Evolutionary conservation across 2,888 invertebrate genomes (phyloP).

Genomic region (Hydraecia micacea): DNA sequence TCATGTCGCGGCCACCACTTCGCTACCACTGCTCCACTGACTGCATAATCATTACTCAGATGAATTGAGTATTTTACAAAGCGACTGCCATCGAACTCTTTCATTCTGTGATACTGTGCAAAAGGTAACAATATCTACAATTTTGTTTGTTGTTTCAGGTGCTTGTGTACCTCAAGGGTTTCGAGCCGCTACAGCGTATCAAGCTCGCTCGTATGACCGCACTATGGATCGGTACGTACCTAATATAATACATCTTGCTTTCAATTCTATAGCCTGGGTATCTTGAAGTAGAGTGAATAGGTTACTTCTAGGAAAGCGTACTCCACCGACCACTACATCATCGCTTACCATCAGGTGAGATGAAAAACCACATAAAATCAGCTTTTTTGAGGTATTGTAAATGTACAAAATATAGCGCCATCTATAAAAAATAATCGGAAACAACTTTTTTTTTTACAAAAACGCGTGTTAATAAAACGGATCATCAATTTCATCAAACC

Average conservation of each 20-base stretch:
- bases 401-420: not conserved
- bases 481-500: not conserved
- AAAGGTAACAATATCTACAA: not conserved
- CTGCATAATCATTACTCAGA: not conserved
- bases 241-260: not conserved
- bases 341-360: too few species aligned
- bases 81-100: not conserved
- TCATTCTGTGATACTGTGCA: not conserved
- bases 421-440: not conserved
- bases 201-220: conserved; percentile 98
- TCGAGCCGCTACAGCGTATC: conserved; percentile 96
- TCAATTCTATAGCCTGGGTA: not conserved
- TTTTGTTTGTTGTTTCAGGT: conserved; percentile 89
- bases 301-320: not conserved
- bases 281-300: not conserved
- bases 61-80: too few species aligned
- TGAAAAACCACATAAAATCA: too few species aligned
- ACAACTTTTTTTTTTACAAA: too few species aligned
- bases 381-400: not conserved
- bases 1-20: too few species aligned
- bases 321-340: too few species aligned
- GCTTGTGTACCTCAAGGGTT: conserved; percentile 98
- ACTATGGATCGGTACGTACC: conserved; percentile 94
- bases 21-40: too few species aligned
- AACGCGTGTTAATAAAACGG: rapidly evolving